Percentiles rank a stretch among this genome's conserved stretches.
Conservation (phyloP, 2,113 vertebrate genomes). For the Lampris megalopsis region DNA sequence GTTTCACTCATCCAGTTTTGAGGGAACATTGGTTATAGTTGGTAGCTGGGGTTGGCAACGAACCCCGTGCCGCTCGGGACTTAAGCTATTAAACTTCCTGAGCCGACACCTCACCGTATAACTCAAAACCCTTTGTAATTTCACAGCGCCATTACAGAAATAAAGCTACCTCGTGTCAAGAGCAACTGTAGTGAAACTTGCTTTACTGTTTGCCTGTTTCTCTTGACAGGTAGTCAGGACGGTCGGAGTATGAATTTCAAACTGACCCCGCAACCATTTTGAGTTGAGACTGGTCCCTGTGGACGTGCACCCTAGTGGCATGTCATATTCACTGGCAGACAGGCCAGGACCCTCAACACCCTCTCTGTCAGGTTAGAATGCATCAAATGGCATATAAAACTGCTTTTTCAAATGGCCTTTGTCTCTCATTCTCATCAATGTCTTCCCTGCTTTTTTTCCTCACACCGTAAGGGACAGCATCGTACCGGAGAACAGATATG, state of each 20-base stretch:
- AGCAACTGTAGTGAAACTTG: conserved; percentile 21
- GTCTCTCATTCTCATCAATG: conserved; percentile 66
- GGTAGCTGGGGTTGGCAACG: conserved; percentile 38
- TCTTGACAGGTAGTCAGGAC: conserved; percentile 32
- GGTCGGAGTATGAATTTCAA: conserved; percentile 15
- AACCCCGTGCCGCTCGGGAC: conserved; percentile 45
- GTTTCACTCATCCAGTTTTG: conserved; percentile 54
- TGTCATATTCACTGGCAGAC: conserved; percentile 64
- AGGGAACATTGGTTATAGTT: conserved; percentile 33
- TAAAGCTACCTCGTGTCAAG: conserved; percentile 7
- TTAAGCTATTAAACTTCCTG: conserved; percentile 52
- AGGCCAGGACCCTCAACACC: conserved; percentile 59
- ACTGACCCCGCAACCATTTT: conserved; percentile 37
- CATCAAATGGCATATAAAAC: conserved; percentile 33
- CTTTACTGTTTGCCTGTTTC: conserved; percentile 24
- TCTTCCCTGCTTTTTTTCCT: conserved; percentile 58
- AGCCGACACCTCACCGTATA: conserved; percentile 27
- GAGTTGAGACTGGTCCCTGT: conserved; percentile 46
- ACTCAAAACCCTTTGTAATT: conserved; percentile 11
- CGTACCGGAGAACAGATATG: conserved; percentile 24
- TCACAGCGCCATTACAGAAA: not conserved
- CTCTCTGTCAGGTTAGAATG: conserved; percentile 68
- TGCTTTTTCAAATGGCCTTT: conserved; percentile 66
- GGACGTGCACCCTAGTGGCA: conserved; percentile 35
- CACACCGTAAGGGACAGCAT: conserved; percentile 50